Conservation (phyloP, 2,113 vertebrate species). For the Raphicerus campestris region DNA sequence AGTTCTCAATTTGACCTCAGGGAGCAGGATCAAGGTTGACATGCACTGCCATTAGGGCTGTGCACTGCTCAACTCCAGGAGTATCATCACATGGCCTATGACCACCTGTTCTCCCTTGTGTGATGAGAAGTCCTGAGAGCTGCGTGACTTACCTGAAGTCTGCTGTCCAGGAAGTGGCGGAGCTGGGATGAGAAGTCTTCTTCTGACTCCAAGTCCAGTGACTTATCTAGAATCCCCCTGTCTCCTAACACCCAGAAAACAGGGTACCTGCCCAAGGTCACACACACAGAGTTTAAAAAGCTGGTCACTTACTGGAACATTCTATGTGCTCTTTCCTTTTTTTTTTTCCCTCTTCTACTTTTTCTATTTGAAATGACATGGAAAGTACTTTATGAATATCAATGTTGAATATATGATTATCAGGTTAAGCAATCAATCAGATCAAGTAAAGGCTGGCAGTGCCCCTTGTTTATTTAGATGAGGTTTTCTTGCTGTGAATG, state of each 20-base stretch:
- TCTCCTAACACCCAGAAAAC: not conserved
- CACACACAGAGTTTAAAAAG: not conserved
- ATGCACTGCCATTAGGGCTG: not conserved
- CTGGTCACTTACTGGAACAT: not conserved
- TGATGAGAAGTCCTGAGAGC: not conserved
- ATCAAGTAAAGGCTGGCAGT: not conserved
- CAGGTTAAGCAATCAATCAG: not conserved
- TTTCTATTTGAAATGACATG: not conserved
- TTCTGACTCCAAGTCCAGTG: not conserved
- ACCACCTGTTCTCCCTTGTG: not conserved
- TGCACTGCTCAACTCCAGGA: not conserved
- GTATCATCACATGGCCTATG: fast-evolving
- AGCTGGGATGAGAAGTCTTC: not conserved
- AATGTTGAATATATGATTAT: not conserved
- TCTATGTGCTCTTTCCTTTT: not conserved
- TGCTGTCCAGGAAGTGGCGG: not conserved
- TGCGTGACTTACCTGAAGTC: not conserved
- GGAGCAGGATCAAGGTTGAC: not conserved
- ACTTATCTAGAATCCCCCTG: not conserved
- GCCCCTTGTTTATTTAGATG: not conserved
- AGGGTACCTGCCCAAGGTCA: not conserved
- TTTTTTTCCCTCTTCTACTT: not conserved
- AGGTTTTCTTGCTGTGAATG: not conserved
- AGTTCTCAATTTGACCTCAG: not conserved
- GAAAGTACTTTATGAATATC: not conserved